A percentile compares a stretch with the other conserved stretches of the same genome.
Evolutionary conservation across 2,888 invertebrate species (phyloP).

Genomic region (Limnephilus marmoratus): DNA sequence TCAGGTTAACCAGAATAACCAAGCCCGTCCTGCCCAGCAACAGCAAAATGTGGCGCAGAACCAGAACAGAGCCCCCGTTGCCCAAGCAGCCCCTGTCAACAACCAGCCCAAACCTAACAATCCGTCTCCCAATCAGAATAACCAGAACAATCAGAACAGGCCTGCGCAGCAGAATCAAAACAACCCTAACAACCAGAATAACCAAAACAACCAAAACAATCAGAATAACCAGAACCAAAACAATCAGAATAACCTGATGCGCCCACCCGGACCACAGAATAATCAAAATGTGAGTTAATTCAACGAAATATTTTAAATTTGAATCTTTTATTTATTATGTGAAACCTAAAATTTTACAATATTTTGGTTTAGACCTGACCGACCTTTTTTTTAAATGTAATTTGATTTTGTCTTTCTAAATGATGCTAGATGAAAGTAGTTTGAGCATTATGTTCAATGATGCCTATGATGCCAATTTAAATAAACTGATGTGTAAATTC

Average conservation of each 20-base stretch:
- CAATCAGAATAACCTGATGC: constrained; percentile 37
- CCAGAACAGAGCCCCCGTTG: neutral
- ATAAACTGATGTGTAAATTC: constrained; percentile 37
- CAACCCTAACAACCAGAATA: neutral
- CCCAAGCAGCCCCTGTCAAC: constrained; percentile 12
- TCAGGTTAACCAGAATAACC: neutral
- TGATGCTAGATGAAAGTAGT: constrained; percentile 64
- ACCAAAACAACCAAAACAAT: neutral
- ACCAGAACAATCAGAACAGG: constrained; percentile 47
- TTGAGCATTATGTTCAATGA: constrained; percentile 34
- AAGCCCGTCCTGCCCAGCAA: constrained; percentile 6
- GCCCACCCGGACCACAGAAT: neutral
- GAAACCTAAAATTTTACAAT: neutral
- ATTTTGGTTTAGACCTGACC: neutral
- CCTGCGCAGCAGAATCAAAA: constrained; percentile 27
- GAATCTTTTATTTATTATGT: neutral
- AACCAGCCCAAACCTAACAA: neutral
- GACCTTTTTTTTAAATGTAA: neutral
- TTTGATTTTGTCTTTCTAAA: neutral
- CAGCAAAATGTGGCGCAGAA: constrained; percentile 43
- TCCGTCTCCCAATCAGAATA: constrained; percentile 43
- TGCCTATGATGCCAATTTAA: constrained; percentile 44
- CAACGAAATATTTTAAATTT: neutral
- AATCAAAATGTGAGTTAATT: constrained; percentile 54
- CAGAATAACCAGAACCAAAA: constrained; percentile 50